Percentiles rank a stretch among this genome's conserved stretches.
Evolutionary conservation across 1,140 invertebrate genomes (phyloP).

Genomic region (Philopotamus ludificatus): DNA sequence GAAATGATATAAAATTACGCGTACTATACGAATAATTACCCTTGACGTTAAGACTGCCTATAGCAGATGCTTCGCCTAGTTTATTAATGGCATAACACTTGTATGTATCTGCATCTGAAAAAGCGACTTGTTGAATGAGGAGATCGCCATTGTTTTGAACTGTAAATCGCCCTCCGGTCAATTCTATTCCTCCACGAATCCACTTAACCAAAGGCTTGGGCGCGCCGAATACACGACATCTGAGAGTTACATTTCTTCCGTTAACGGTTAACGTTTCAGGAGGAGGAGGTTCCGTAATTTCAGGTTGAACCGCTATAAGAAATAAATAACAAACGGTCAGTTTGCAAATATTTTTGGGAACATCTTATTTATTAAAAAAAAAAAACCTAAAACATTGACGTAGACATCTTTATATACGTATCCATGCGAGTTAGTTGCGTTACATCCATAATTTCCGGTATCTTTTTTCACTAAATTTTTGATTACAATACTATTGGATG

Average conservation of each 20-base stretch:
- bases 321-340: conserved; percentile 1
- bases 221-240: conserved; percentile 92
- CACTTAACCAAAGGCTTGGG: conserved; percentile 94
- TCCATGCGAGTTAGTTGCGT: conserved; percentile 96
- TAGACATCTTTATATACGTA: conserved; percentile 98
- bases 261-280: conserved; percentile 78
- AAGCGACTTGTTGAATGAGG: conserved; percentile 78
- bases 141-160: conserved; percentile 78
- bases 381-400: conserved; percentile 85
- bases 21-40: conserved; percentile 50
- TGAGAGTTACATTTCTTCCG: conserved; percentile 77
- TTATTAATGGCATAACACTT: conserved; percentile 92
- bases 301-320: conserved; percentile 77
- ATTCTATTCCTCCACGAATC: conserved; percentile 76
- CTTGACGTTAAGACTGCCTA: conserved; percentile 79
- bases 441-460: conserved; percentile 97
- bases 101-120: conserved; percentile 85
- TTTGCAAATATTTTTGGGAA: neutral
- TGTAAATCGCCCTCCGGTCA: conserved; percentile 81
- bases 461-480: conserved; percentile 82
- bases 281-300: conserved; percentile 81
- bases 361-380: neutral
- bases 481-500: conserved; percentile 77
- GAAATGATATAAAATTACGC: neutral
- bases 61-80: conserved; percentile 77